Conservation (phyloP, 1,140 invertebrate species). For the Hyposmocoma kahamanoa region DNA sequence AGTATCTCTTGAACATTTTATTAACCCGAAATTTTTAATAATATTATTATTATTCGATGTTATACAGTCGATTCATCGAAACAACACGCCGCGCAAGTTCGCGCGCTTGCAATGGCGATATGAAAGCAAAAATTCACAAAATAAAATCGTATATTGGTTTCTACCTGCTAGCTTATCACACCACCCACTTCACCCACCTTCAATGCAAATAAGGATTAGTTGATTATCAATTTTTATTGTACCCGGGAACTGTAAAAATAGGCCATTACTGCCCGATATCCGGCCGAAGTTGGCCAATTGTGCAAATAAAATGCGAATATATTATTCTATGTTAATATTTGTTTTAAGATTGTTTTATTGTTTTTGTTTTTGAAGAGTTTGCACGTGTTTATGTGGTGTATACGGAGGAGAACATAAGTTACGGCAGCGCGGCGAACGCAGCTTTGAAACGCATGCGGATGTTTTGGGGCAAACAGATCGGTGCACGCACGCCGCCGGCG, state of each 20-base stretch:
- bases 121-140: conserved; percentile 36
- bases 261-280: conserved; percentile 30
- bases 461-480: not conserved
- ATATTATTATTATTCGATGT: too few species aligned
- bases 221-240: conserved; percentile 61
- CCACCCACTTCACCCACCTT: conserved; percentile 55
- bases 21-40: too few species aligned
- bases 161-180: conserved; percentile 49
- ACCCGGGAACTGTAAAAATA: conserved; percentile 29
- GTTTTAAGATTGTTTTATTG: conserved; percentile 32
- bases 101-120: conserved; percentile 13
- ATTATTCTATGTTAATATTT: conserved; percentile 37
- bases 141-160: conserved; percentile 38
- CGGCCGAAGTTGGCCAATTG: conserved; percentile 44
- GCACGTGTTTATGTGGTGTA: conserved; percentile 37
- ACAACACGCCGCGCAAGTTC: not conserved
- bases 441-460: not conserved
- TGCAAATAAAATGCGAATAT: conserved; percentile 43
- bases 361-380: conserved; percentile 19
- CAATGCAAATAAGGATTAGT: conserved; percentile 64
- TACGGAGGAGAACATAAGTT: too few species aligned
- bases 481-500: not conserved
- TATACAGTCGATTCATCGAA: too few species aligned
- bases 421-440: too few species aligned
- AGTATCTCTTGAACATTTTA: too few species aligned